Evolutionary conservation across 1,140 invertebrate genomes (phyloP).

Genomic region (Tetramorium simillimum): DNA sequence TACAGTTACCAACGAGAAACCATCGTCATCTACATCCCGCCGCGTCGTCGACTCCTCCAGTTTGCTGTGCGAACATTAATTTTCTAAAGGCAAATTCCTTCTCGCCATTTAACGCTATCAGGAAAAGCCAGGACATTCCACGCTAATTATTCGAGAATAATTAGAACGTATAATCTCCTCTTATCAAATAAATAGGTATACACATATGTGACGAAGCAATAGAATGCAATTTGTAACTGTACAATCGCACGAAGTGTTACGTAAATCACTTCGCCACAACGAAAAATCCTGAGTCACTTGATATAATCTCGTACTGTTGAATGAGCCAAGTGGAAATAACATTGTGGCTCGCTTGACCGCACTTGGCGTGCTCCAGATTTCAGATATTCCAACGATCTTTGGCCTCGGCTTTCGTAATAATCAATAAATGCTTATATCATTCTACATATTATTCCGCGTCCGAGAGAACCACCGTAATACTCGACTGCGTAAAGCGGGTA

Average conservation of each 20-base stretch:
- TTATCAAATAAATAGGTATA: background rate
- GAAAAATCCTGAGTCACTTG: background rate
- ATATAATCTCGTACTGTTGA: slow-evolving; percentile 28
- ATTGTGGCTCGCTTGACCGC: background rate
- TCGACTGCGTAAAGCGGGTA: background rate
- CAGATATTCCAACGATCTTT: slow-evolving; percentile 7
- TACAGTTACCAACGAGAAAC: slow-evolving; percentile 63
- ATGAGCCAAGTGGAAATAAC: slow-evolving; percentile 24
- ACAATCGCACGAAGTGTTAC: background rate
- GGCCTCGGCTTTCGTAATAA: background rate
- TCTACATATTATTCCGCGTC: background rate
- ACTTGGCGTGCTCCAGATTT: slow-evolving; percentile 66
- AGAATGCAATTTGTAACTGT: background rate
- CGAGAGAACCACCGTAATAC: background rate
- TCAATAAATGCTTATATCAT: background rate
- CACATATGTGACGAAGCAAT: background rate
- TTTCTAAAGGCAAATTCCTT: background rate
- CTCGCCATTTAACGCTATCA: background rate
- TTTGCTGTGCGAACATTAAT: slow-evolving; percentile 43
- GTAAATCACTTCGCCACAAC: background rate
- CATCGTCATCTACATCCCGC: slow-evolving; percentile 66
- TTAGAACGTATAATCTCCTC: background rate
- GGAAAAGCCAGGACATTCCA: background rate
- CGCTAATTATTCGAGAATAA: background rate
- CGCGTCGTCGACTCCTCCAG: slow-evolving; percentile 40